Evolutionary conservation across 2,113 vertebrate genomes (phyloP).

Genomic region (Crotalus tigris): DNA sequence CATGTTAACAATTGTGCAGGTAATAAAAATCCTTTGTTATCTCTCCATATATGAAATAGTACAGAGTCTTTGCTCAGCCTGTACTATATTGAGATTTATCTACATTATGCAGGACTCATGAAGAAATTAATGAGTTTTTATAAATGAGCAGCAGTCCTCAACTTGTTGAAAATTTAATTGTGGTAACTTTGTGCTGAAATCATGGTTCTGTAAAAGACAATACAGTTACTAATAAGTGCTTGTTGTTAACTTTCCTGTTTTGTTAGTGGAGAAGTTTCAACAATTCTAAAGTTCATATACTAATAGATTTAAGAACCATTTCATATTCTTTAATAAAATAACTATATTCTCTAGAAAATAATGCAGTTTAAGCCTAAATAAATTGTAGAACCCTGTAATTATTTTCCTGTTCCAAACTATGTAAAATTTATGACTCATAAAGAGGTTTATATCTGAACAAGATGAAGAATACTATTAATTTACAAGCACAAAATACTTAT

Average conservation of each 20-base stretch:
- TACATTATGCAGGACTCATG: background rate
- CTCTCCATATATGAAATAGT: background rate
- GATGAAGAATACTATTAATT: constrained; percentile 57
- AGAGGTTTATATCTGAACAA: constrained; percentile 45
- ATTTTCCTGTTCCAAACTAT: constrained; percentile 14
- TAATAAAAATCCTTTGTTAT: background rate
- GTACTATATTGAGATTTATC: background rate
- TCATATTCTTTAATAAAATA: background rate
- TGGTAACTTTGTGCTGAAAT: constrained; percentile 14
- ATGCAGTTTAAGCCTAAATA: background rate
- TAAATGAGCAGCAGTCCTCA: background rate
- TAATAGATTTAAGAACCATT: background rate
- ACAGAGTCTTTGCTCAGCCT: background rate
- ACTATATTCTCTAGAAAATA: background rate
- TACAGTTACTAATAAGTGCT: background rate
- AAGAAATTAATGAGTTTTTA: background rate
- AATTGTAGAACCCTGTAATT: background rate
- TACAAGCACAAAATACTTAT: constrained; percentile 49
- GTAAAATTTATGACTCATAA: constrained; percentile 14
- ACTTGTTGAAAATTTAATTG: background rate
- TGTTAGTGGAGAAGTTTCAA: background rate
- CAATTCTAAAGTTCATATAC: background rate
- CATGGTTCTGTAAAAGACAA: background rate
- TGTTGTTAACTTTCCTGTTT: background rate
- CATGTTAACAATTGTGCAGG: background rate